Evolutionary conservation across 2,113 vertebrate species (phyloP), one percentile per base, ranked within the genome.

Genomic region (Hassar affinis): DNA sequence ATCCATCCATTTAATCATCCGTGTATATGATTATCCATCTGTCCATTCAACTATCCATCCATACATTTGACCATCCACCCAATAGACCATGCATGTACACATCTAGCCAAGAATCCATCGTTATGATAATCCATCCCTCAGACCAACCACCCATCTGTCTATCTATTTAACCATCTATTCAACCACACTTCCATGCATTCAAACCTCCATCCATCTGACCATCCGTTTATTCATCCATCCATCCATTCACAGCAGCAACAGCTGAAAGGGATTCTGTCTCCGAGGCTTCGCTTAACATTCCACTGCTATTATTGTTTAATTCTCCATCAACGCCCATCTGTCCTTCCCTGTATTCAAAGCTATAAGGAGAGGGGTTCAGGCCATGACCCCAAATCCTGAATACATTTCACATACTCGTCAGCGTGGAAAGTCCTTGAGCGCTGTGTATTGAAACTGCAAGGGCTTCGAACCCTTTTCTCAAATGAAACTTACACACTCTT

Each of bases 321-420:
- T 69, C 38, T 12, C 35, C 42, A 10, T 66, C 45, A 61, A 71
- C 83, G 42, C 86, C 83, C 84, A 85, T 85, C 86, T 83, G 86
- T 85, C 84, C 56, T 45, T 54, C 22, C 51, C 54, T 74, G 45
- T 79, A 78, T 61, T 33, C 47, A 52, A 25, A 15, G 85, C 75
- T 78, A n/a, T 49, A 76, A 45, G 62, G 7, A 9, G 6, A 61
- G n/a, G 9, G 56, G 8, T 22, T 33, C 75, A 49, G 82, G 64
- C 74, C n/a, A 22, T 76, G 81, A 78, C 76, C 82, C 62, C 52
- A 11, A 56, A 78, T 10, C 74, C 45, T 83, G 52, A 27, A 57
- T 7, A 47, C 17, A 4, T 45, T 42, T 66, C 47, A n/a, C 74
- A 17, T 57, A 1, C 49, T 33, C 22, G 17, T 14, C 52, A 14